phyloP scores from a whole-genome alignment of 2,888 invertebrate genomes.

The Diogma glabrata region DNA sequence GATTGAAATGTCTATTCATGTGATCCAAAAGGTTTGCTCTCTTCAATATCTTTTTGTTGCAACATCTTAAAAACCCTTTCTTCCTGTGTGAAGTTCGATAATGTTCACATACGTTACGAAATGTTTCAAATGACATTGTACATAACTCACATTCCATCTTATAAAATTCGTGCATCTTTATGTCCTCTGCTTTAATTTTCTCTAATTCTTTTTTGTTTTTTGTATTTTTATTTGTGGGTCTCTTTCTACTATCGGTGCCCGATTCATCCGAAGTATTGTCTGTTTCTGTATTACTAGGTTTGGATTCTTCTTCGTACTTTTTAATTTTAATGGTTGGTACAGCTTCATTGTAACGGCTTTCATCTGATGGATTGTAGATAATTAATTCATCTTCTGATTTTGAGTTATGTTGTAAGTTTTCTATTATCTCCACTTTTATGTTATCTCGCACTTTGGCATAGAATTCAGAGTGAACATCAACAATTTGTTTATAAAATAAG shows the following conservation, averaged over 20 bases:
- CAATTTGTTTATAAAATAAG: not conserved
- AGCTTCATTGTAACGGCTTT: too few species aligned
- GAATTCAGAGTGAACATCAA: not conserved
- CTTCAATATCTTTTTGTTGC: conserved; percentile 20
- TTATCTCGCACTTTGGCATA: not conserved
- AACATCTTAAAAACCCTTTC: conserved; percentile 21
- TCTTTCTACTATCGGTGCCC: too few species aligned
- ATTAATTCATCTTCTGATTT: too few species aligned
- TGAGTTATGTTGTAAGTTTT: too few species aligned
- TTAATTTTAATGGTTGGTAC: too few species aligned
- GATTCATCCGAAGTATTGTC: too few species aligned
- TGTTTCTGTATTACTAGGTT: too few species aligned
- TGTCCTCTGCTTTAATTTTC: conserved; percentile 1
- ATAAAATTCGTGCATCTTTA: conserved; percentile 11
- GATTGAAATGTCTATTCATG: conserved; percentile 20
- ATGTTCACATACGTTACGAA: conserved; percentile 17
- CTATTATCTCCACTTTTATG: not conserved
- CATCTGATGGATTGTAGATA: too few species aligned
- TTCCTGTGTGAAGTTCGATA: conserved; percentile 18
- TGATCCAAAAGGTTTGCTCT: conserved; percentile 19
- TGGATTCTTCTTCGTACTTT: too few species aligned
- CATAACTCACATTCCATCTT: conserved; percentile 20
- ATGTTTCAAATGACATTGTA: conserved; percentile 11
- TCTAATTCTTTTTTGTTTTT: too few species aligned
- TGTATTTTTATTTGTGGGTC: too few species aligned